These are phyloP conservation scores for Chymomyza amoena DNA, from an alignment of 2,888 invertebrate genomes.

Conservation along the genomic window DNA sequence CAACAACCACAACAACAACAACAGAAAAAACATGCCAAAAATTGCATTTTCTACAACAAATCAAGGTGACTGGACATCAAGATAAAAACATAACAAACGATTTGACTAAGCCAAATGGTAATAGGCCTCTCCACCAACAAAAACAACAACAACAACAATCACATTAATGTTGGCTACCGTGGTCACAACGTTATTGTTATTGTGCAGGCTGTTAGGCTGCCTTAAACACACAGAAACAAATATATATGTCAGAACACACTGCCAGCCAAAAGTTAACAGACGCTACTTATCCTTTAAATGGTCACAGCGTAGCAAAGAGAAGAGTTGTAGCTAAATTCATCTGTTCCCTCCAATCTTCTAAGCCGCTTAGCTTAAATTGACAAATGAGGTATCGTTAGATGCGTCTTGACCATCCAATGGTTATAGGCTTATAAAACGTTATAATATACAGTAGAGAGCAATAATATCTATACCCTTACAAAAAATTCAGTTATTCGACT, in stretches of 20 bases:
- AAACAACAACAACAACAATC: conserved; percentile 23
- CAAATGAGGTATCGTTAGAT: too few species aligned
- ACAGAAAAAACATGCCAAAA: conserved; percentile 64
- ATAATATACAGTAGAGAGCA: too few species aligned
- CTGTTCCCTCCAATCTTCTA: too few species aligned
- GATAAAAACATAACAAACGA: conserved; percentile 78
- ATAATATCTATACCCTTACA: too few species aligned
- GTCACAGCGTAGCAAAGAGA: too few species aligned
- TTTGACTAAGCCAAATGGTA: conserved; percentile 73
- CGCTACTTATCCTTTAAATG: too few species aligned
- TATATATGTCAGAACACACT: neutral
- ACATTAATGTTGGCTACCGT: conserved; percentile 17
- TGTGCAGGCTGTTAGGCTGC: neutral
- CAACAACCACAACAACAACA: conserved; percentile 1
- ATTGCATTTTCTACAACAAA: conserved; percentile 76
- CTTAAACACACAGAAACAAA: neutral
- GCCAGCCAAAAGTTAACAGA: too few species aligned
- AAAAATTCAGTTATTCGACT: too few species aligned
- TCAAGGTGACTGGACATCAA: conserved; percentile 78
- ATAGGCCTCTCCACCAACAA: conserved; percentile 52
- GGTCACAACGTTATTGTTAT: conserved; percentile 61
- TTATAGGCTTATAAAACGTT: too few species aligned
- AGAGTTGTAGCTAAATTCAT: too few species aligned
- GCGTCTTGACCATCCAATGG: too few species aligned
- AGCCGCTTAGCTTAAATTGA: too few species aligned